These are phyloP conservation scores for Onychostruthus taczanowskii DNA, from an alignment of 2,113 vertebrate genomes.

Conservation along the genomic window DNA sequence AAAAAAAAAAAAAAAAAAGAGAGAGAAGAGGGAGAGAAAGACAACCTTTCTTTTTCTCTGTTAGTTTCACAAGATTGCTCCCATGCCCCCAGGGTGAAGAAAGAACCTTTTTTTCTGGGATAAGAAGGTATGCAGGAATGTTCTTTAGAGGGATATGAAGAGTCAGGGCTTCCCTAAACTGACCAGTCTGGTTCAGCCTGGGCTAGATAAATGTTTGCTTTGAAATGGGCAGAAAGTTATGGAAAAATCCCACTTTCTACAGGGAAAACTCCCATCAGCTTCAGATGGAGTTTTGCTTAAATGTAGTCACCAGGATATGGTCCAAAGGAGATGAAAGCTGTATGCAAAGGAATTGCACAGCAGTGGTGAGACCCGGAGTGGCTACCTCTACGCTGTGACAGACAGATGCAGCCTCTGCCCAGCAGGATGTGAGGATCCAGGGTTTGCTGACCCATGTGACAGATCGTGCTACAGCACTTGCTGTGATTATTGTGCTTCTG, in stretches of 20 bases:
- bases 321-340: not conserved
- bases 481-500: not conserved
- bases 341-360: not conserved
- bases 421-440: not conserved
- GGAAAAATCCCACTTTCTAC: not conserved
- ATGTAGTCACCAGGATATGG: not conserved
- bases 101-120: not conserved
- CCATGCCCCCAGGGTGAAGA: not conserved
- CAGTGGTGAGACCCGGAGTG: not conserved
- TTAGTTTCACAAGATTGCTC: not conserved
- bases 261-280: not conserved
- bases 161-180: not conserved
- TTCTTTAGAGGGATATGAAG: not conserved
- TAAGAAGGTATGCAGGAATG: not conserved
- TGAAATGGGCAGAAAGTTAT: not conserved
- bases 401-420: fast-evolving
- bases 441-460: not conserved
- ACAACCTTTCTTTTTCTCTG: not conserved
- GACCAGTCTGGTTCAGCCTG: not conserved
- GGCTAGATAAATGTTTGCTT: not conserved
- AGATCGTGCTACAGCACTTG: not conserved
- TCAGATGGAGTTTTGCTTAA: not conserved
- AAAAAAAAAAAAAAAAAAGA: not conserved
- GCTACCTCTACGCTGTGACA: not conserved
- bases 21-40: not conserved